Base-by-base conservation (phyloP, 2,888 invertebrate species). In the Timandra comae region DNA sequence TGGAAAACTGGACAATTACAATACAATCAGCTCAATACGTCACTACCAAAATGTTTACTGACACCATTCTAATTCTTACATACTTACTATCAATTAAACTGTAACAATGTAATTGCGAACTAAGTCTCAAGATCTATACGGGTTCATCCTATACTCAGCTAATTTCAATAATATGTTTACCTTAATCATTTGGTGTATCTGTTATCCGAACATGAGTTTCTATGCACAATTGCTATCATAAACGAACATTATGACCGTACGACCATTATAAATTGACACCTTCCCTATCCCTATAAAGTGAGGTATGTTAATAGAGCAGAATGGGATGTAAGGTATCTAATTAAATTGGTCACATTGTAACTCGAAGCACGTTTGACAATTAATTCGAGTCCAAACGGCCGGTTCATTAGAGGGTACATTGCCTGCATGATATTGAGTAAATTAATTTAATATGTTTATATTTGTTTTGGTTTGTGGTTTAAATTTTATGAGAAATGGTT, bases 341-440 rank as follows among this genome's bases (percentile, higher is more conserved):
- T 48, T 61, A 51, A 34, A 50, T 44, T 73, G 63, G 71, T 53
- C 49, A 35, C 37, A 42, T 74, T 69, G 60, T 45, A 56, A 73
- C 55, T 47, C 75, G 30, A 42, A 49, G 69, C 78, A 79, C 79
- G 77, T 76, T 64, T 67, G 63, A 62, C 73, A 71, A 76, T 78
- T 77, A 79, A 77, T 77, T 74, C 63, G 58, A 66, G 57, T 56
- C 61, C 56, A 43, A 56, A 59, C 52, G 63, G 54, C 51, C 56
- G 55, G 67, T 75, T 78, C 74, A 77, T 78, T 79, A 75, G 67
- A 61, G 67, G 56, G 62, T 57, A 66, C 68, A 71, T 71, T 72
- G 64, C 58, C 57, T 55, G 55, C 55, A 53, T 60, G 62, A 54
- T 55, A 61, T 71, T 63, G 58, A 61, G 60, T 63, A 57, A 65